Conservation (phyloP, 2,797 vertebrate species). For the Simalia tracyae region DNA sequence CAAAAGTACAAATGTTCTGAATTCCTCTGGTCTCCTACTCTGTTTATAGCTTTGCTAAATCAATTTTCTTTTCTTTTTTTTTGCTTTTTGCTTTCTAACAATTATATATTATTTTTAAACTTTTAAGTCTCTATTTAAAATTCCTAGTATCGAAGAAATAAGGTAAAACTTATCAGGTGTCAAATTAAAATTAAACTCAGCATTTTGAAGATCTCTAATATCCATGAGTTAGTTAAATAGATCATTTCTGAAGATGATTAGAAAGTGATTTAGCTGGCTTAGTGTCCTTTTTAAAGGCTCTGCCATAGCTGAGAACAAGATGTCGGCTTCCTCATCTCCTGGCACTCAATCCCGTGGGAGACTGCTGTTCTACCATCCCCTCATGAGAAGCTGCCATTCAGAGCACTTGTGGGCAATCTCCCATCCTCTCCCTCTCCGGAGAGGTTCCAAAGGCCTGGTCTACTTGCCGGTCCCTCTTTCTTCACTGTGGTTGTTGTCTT, state of each 20-base stretch:
- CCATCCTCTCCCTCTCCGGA: not conserved
- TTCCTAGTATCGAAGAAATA: not conserved
- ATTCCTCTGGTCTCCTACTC: not conserved
- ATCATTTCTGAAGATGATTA: not conserved
- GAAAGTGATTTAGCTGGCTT: not conserved
- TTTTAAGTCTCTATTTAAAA: not conserved
- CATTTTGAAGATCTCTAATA: not conserved
- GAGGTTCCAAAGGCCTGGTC: not conserved
- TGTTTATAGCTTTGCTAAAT: not conserved
- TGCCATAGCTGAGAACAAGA: not conserved
- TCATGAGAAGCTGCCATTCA: not conserved
- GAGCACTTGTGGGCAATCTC: not conserved
- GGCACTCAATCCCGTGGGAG: not conserved
- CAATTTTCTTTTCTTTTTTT: not conserved
- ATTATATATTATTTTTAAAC: not conserved
- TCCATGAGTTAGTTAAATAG: not conserved
- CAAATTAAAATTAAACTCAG: not conserved
- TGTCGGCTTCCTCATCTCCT: not conserved
- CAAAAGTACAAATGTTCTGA: not conserved
- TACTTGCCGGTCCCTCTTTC: not conserved
- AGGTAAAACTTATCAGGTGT: not conserved
- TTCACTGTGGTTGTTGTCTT: not conserved
- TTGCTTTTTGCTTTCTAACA: not conserved
- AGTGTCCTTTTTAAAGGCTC: not conserved
- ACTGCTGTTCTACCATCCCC: not conserved